A percentile compares a stretch with the other conserved stretches of the same genome.
Evolutionary conservation across 2,113 vertebrate species (phyloP).

Genomic region (Dipodomys ordii): DNA sequence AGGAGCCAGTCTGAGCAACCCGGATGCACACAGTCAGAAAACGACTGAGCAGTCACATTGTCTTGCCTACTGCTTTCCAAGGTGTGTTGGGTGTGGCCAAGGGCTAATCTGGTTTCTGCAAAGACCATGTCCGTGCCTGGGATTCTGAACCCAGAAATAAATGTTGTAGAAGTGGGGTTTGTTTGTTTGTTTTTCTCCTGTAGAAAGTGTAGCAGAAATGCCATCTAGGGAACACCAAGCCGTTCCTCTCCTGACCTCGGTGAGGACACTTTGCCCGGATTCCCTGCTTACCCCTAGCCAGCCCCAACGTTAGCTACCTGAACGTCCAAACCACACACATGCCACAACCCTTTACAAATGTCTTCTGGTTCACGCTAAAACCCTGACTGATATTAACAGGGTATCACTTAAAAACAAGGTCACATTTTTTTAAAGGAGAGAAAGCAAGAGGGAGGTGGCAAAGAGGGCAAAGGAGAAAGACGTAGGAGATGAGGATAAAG

Average conservation of each 20-base stretch:
- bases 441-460: not conserved
- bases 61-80: not conserved
- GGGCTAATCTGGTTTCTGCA: not conserved
- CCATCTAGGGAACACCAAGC: not conserved
- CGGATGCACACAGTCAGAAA: too few species aligned
- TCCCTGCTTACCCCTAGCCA: too few species aligned
- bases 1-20: too few species aligned
- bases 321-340: not conserved
- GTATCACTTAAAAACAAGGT: not conserved
- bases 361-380: not conserved
- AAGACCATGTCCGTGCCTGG: not conserved
- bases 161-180: not conserved
- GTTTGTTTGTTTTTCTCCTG: not conserved
- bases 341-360: not conserved
- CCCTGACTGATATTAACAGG: not conserved
- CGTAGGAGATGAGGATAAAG: too few species aligned
- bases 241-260: too few species aligned
- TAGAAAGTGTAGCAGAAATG: not conserved
- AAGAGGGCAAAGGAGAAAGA: too few species aligned
- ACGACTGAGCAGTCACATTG: too few species aligned
- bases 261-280: too few species aligned
- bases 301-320: not conserved
- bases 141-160: not conserved
- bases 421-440: not conserved
- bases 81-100: not conserved